Conservation (phyloP, 2,888 invertebrate species). For the Coenonympha arcania region DNA sequence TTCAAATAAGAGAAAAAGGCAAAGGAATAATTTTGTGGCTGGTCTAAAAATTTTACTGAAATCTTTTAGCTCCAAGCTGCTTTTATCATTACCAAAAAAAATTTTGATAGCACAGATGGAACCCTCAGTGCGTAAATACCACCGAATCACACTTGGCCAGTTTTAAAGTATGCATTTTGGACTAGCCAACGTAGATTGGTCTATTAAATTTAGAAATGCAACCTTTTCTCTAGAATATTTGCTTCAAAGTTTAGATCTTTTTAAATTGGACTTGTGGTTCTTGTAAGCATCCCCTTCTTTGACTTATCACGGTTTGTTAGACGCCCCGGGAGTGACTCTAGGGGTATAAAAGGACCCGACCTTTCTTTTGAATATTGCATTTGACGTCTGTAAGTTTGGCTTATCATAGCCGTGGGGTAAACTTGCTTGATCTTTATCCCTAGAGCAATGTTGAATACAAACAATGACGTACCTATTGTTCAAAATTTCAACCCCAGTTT, state of each 20-base stretch:
- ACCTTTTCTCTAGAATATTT: conserved; percentile 7
- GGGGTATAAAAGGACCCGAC: conserved; percentile 49
- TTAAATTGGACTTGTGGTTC: conserved; percentile 50
- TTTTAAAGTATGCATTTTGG: conserved; percentile 14
- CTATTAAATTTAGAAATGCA: conserved; percentile 3
- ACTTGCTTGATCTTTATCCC: conserved; percentile 30
- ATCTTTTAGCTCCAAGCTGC: no score
- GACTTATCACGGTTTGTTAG: conserved; percentile 66
- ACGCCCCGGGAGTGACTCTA: conserved; percentile 44
- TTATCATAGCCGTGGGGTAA: conserved; percentile 43
- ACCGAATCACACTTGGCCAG: no score
- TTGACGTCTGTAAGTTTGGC: conserved; percentile 52
- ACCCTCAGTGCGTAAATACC: no score
- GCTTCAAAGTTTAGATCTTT: conserved; percentile 34
- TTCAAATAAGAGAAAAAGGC: no score
- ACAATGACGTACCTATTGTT: conserved; percentile 12
- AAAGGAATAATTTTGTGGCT: no score
- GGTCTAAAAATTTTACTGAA: no score
- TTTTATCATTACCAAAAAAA: no score
- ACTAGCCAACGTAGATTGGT: conserved; percentile 7
- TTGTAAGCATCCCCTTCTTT: conserved; percentile 52
- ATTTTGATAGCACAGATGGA: no score
- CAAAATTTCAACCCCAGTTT: conserved; percentile 12
- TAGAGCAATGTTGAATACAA: conserved; percentile 16
- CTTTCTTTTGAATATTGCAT: conserved; percentile 58